A percentile compares a stretch with the other conserved stretches of the same genome.
Evolutionary conservation across 2,888 invertebrate genomes (phyloP).

Genomic region (Steromphala cineraria): DNA sequence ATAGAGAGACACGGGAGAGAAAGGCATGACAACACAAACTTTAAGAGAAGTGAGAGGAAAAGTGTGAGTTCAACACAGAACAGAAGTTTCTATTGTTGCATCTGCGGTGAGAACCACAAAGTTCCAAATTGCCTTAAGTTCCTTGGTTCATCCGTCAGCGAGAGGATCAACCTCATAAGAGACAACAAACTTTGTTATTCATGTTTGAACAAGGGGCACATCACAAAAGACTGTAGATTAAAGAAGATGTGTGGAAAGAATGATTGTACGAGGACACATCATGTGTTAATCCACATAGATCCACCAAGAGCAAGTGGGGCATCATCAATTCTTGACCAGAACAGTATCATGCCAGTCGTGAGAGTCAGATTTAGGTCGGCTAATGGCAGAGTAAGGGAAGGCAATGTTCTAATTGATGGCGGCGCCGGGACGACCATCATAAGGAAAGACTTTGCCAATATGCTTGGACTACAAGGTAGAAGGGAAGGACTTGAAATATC

Average conservation of each 20-base stretch:
- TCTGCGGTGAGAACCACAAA: background rate
- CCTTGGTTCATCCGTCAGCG: too few species aligned
- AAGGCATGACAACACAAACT: background rate
- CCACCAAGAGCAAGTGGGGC: constrained; percentile 9
- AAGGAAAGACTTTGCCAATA: constrained; percentile 22
- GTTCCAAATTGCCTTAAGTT: background rate
- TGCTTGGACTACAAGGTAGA: constrained; percentile 18
- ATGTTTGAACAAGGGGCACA: constrained; percentile 7
- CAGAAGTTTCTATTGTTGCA: background rate
- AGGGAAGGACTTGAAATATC: background rate
- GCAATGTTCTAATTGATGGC: constrained; percentile 24
- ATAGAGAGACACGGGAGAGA: background rate
- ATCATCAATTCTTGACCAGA: constrained; percentile 7
- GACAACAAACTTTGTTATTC: constrained; percentile 18
- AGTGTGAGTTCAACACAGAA: background rate
- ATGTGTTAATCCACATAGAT: constrained; percentile 18
- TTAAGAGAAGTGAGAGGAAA: background rate
- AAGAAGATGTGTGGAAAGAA: constrained; percentile 20
- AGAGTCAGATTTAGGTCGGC: constrained; percentile 11
- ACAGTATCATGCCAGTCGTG: constrained; percentile 10
- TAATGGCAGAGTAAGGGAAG: constrained; percentile 19
- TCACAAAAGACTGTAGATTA: constrained; percentile 6
- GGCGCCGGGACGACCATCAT: constrained; percentile 22
- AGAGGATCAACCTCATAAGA: background rate
- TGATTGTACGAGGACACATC: constrained; percentile 20